Evolutionary conservation across 2,888 invertebrate genomes (phyloP).

Genomic region (Andrena haemorrhoa): DNA sequence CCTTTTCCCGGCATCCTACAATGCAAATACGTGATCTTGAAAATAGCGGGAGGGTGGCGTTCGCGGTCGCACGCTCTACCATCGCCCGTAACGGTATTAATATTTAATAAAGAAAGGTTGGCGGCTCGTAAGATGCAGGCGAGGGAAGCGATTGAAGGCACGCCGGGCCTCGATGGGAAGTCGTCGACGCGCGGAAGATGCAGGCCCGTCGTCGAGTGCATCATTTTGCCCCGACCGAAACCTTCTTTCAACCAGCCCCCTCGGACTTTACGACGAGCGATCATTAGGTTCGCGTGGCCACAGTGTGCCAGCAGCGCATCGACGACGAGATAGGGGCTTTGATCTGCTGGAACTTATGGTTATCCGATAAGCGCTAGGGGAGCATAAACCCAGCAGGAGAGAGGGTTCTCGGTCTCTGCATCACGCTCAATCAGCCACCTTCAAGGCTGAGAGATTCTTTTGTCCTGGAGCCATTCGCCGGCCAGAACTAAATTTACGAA

Average conservation of each 20-base stretch:
- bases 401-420: conserved; percentile 59
- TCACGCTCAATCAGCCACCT: conserved; percentile 67
- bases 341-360: conserved; percentile 70
- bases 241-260: conserved; percentile 26
- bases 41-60: background rate
- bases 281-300: conserved; percentile 57
- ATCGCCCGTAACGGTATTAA: conserved; percentile 6
- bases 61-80: background rate
- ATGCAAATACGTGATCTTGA: background rate
- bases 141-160: conserved; percentile 50
- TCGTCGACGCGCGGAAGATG: background rate
- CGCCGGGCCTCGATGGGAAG: background rate
- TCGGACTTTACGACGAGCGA: conserved; percentile 50
- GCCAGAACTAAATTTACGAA: conserved; percentile 65
- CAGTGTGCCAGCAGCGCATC: conserved; percentile 20
- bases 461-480: conserved; percentile 54
- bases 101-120: conserved; percentile 8
- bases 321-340: conserved; percentile 54
- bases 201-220: conserved; percentile 41
- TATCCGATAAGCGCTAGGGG: conserved; percentile 69
- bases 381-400: conserved; percentile 57
- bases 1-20: background rate
- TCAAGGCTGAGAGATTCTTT: conserved; percentile 70
- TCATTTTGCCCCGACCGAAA: conserved; percentile 39
- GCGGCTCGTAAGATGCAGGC: conserved; percentile 45